Evolutionary conservation across 2,888 invertebrate genomes (phyloP).

Genomic region (Digitonthophagus gazella): DNA sequence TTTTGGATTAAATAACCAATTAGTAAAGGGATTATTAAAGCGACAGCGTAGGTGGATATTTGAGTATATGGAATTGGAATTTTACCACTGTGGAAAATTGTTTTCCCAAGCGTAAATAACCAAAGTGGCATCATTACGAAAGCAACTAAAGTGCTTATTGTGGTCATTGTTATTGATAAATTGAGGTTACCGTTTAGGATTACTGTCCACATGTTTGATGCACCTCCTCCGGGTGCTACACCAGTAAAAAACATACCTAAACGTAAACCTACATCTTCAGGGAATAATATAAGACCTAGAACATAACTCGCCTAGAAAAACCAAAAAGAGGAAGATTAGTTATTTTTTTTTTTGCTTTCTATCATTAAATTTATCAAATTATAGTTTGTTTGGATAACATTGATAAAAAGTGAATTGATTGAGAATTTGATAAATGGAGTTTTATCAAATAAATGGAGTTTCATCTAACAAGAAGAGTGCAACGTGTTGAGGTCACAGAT

Average conservation of each 20-base stretch:
- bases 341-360: not conserved
- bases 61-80: conserved; percentile 76
- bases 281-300: conserved; percentile 70
- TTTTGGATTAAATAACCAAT: conserved; percentile 69
- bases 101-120: conserved; percentile 81
- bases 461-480: too few species aligned
- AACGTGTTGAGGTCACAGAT: too few species aligned
- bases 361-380: not conserved
- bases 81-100: conserved; percentile 63
- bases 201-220: conserved; percentile 95
- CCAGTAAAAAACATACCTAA: conserved; percentile 88
- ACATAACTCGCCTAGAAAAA: conserved; percentile 66
- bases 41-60: conserved; percentile 71
- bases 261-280: conserved; percentile 66
- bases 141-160: conserved; percentile 75
- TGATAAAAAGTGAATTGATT: too few species aligned
- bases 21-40: conserved; percentile 73
- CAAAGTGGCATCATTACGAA: conserved; percentile 90
- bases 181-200: conserved; percentile 90
- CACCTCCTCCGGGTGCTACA: conserved; percentile 90
- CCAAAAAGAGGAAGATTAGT: not conserved
- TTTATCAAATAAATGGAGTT: too few species aligned
- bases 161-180: conserved; percentile 93
- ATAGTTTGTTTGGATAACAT: not conserved
- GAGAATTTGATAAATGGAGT: too few species aligned